phyloP scores from a whole-genome alignment of 2,888 invertebrate genomes.

The Drosophila meridiana region DNA sequence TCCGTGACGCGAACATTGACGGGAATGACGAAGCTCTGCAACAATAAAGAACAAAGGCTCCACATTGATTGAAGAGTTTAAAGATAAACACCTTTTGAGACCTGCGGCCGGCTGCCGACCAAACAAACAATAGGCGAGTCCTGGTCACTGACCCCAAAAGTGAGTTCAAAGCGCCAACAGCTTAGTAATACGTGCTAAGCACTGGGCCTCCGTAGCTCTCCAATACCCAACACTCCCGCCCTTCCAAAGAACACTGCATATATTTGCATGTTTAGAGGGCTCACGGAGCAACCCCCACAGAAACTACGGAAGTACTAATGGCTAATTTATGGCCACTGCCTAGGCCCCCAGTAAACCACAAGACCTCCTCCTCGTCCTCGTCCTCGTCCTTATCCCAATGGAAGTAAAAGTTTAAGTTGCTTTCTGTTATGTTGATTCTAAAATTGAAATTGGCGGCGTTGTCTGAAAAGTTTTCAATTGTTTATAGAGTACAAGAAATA shows the following conservation, averaged over 20 bases:
- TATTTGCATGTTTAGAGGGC: conserved; percentile 68
- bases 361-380: conserved; percentile 38
- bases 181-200: conserved; percentile 8
- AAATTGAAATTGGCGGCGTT: conserved; percentile 79
- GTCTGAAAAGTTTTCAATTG: conserved; percentile 77
- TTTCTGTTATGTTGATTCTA: conserved; percentile 66
- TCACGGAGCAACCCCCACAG: conserved; percentile 45
- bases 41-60: conserved; percentile 22
- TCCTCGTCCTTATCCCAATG: conserved; percentile 16
- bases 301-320: conserved; percentile 75
- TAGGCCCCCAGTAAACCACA: conserved; percentile 57
- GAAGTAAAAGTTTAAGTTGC: conserved; percentile 48
- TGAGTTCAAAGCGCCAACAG: conserved; percentile 74
- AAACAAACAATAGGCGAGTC: conserved; percentile 34
- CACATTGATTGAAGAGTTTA: conserved; percentile 34
- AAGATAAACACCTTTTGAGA: conserved; percentile 63
- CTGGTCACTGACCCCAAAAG: conserved; percentile 74
- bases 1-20: conserved; percentile 91
- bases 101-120: neutral
- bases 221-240: conserved; percentile 4
- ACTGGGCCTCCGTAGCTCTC: conserved; percentile 9
- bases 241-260: conserved; percentile 56
- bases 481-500: conserved; percentile 72
- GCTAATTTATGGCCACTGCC: conserved; percentile 82
- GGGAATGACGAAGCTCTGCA: conserved; percentile 84